A percentile compares a stretch with the other conserved stretches of the same genome.
Conservation (phyloP, 2,113 vertebrate genomes). For the Ellobius talpinus region DNA sequence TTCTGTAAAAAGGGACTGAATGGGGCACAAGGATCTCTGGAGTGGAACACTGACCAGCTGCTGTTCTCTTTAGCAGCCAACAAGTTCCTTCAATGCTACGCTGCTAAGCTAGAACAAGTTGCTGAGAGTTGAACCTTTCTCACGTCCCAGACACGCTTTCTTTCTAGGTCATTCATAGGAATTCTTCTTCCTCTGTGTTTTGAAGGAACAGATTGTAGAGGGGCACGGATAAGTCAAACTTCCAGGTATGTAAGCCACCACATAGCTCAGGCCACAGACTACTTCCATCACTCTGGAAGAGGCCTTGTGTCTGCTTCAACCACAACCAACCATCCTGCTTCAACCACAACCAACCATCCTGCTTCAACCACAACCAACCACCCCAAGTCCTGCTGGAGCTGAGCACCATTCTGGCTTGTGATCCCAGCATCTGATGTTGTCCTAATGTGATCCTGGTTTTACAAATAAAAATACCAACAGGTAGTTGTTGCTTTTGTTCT, state of each 20-base stretch:
- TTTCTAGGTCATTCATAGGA: not conserved
- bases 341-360: not conserved
- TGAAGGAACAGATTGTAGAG: not conserved
- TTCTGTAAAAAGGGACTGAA: constrained; percentile 50
- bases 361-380: not conserved
- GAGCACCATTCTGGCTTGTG: not conserved
- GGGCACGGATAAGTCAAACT: not conserved
- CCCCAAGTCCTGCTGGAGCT: not conserved
- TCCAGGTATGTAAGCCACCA: not conserved
- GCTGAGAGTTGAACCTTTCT: not conserved
- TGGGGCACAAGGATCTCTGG: not conserved
- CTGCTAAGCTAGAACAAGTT: not conserved
- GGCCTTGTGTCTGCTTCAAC: not conserved
- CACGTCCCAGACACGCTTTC: not conserved
- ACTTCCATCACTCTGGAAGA: not conserved
- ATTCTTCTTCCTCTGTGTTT: not conserved
- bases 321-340: not conserved
- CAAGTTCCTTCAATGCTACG: no score
- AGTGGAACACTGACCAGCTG: not conserved
- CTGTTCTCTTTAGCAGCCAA: not conserved
- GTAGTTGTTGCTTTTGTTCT: not conserved
- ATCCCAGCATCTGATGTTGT: not conserved
- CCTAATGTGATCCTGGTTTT: not conserved
- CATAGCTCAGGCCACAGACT: not conserved
- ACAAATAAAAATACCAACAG: not conserved